phyloP scores from a whole-genome alignment of 2,888 invertebrate genomes.

The Petrophora chlorosata region DNA sequence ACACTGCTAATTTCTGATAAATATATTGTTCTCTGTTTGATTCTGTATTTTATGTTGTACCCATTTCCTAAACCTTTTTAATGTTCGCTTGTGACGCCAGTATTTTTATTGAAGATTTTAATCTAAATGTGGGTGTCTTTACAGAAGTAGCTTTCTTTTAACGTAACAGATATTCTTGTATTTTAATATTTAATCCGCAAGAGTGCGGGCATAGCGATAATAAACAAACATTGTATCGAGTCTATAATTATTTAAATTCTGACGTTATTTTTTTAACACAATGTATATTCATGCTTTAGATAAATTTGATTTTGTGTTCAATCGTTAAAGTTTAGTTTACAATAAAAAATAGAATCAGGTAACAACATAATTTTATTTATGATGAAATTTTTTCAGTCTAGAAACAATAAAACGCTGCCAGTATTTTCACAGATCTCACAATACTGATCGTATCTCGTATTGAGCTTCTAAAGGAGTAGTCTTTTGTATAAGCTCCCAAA shows the following conservation, averaged over 20 bases:
- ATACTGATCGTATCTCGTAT: too few species aligned
- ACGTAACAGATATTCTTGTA: constrained; percentile 28
- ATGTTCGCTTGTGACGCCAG: constrained; percentile 16
- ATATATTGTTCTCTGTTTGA: not conserved
- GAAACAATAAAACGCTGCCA: too few species aligned
- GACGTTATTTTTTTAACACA: constrained; percentile 2
- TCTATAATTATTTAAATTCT: too few species aligned
- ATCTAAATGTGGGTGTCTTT: constrained; percentile 7
- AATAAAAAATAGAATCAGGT: too few species aligned
- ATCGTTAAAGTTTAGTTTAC: too few species aligned
- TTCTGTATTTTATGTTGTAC: constrained; percentile 13
- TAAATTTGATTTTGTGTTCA: constrained; percentile 1
- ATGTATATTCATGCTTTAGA: constrained; percentile 4
- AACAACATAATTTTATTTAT: too few species aligned
- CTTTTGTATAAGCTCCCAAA: too few species aligned
- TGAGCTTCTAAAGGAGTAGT: too few species aligned
- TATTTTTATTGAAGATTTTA: constrained; percentile 9
- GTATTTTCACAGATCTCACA: too few species aligned
- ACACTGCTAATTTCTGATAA: constrained; percentile 1
- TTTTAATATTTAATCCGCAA: constrained; percentile 33
- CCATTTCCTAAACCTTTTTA: constrained; percentile 6
- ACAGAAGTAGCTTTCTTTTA: constrained; percentile 13
- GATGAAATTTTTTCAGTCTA: too few species aligned
- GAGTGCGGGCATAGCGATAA: constrained; percentile 45
- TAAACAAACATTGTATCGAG: constrained; percentile 11